Evolutionary conservation across 2,113 vertebrate species (phyloP), one percentile per base, ranked within the genome.

Genomic region (Ivindomyrus marchei): DNA sequence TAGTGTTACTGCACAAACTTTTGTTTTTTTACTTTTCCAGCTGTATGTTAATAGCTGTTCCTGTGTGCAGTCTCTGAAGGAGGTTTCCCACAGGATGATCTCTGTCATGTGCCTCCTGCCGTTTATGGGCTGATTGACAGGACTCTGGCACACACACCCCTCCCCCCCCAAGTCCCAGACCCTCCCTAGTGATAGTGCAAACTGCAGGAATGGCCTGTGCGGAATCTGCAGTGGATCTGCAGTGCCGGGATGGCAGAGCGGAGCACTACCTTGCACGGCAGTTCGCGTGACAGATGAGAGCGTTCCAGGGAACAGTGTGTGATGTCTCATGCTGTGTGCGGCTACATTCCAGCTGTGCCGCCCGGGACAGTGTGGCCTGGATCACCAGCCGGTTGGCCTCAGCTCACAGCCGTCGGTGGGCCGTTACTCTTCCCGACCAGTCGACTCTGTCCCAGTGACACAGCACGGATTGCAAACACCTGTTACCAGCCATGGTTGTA

Each of bases 251-350:
- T 10, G 83, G 39, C 42, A 85, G 45, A 24, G 7, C 21, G 3
- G 45, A 85, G 42, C 83, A 24, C 83, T 47, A 42, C 83, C 83
- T 85, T 85, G 83, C 83, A 85, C 83, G 83, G 21, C 83, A 53
- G 11, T 36, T 42, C 31, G 7, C 24, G 5, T 53, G 85, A 56
- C 85, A 42, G 85, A 87, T 53, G 31, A 53, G 50, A 19, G 15
- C 31, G 74, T 80, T 84, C 66, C 62, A 89, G 27, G 66, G 88
- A 89, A 77, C 88, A 84, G 88, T 15, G 74, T n/a, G 31, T 77
- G 77, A 52, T 27, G 24, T 6, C 52, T 39, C 46, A 53, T 83
- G 70, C 88, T 13, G 27, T 42, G 47, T 36, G 17, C 17, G n/a
- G 88, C 49, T 89, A 36, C 9, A 31, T 80, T 36, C 70, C 27